Base-by-base conservation (phyloP, 1,140 invertebrate species). In the Drosophila bocki region DNA sequence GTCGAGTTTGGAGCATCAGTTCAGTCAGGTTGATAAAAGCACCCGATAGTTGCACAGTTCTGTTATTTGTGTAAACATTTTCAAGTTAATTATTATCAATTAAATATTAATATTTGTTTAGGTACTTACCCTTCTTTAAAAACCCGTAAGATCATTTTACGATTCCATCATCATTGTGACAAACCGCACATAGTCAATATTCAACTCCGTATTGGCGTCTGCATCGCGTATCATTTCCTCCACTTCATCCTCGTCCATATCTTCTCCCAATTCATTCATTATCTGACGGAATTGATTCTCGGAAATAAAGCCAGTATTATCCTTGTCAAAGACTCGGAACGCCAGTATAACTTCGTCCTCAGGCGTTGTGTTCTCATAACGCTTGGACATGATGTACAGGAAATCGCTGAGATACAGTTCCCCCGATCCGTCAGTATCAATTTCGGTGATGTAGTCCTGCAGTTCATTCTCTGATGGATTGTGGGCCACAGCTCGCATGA, bases 281-380 rank as follows among this genome's bases (percentile, higher is more conserved):
- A 87, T 78, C 12, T 84, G 61, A 0, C 85, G 80, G 11, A 87
- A 84, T 5, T 72, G 65, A 0, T 8, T 35, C 26, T 87, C 84
- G 7, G 58, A n/a, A 58, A 87, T 88, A 17, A 63, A 84, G 4
- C 84, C 84, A 33, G 72, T 72, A 6, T 51, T 54, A 0, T 75
- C 65, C 17, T 60, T 80, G 17, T 87, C 84, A 5, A 87, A 87
- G 7, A 87, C 84, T 6, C 12, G 70, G 11, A 87, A 87, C 0
- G 84, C 84, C 26, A 80, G 37, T 6, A 87, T 78, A 12, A 87
- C 62, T 42, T 87, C 84, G 44, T 87, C 84, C 39, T 88, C 84
- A 4, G 58, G 42, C 6, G 65, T 75, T 35, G 57, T 64, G 1
- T 72, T 60, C 12, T 70, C 62, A 41, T 90, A 87, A 0, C 85